These are phyloP conservation scores for Blennius ocellaris DNA, from an alignment of 2,113 vertebrate species.

Conservation along the genomic window DNA sequence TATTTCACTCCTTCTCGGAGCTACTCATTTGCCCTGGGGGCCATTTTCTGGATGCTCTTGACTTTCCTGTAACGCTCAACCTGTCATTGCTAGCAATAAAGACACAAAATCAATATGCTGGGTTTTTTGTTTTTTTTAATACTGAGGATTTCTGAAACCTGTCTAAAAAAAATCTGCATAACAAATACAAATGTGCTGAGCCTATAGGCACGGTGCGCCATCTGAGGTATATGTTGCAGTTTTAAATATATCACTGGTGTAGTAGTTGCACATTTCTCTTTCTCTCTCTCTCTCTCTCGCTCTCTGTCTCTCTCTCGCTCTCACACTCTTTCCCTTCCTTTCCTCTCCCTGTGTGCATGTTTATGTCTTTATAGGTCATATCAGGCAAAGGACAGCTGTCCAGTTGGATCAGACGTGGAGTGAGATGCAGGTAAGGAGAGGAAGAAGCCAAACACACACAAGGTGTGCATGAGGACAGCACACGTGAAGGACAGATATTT, in stretches of 20 bases:
- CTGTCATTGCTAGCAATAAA: conserved; percentile 38
- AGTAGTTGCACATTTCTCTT: no score
- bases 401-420: conserved; percentile 28
- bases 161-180: not conserved
- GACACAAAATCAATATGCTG: conserved; percentile 43
- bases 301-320: no score
- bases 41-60: conserved; percentile 31
- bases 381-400: conserved; percentile 52
- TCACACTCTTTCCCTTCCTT: conserved; percentile 18
- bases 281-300: no score
- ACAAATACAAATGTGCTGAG: not conserved
- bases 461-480: not conserved
- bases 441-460: conserved; percentile 3
- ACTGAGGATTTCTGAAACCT: conserved; percentile 10
- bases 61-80: conserved; percentile 26
- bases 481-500: conserved; percentile 13
- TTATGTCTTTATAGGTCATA: conserved; percentile 7
- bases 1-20: conserved; percentile 33
- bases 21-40: conserved; percentile 31
- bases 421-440: conserved; percentile 32
- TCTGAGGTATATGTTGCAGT: not conserved
- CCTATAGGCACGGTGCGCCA: not conserved
- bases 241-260: conserved; percentile 9
- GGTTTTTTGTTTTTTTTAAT: conserved; percentile 11
- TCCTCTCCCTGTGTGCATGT: conserved; percentile 5